Percentiles rank a stretch among this genome's conserved stretches.
Evolutionary conservation across 2,113 vertebrate genomes (phyloP).

Genomic region (Cyanoderma ruficeps): DNA sequence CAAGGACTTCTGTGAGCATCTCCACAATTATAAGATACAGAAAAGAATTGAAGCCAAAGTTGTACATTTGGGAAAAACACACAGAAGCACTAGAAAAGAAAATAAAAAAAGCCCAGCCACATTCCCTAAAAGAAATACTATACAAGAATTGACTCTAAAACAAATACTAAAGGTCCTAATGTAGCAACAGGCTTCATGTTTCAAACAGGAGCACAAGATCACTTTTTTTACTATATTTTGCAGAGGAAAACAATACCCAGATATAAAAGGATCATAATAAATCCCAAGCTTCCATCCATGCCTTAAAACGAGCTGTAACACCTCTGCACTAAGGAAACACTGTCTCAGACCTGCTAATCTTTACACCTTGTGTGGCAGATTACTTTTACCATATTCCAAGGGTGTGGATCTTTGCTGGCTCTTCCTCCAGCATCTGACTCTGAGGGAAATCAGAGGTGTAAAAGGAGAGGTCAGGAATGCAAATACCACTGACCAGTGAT

Average conservation of each 20-base stretch:
- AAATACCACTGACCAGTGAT: neutral
- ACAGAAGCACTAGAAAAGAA: neutral
- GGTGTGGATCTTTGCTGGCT: neutral
- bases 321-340: neutral
- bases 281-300: neutral
- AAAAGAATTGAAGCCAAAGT: neutral
- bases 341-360: neutral
- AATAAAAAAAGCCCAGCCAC: neutral
- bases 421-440: neutral
- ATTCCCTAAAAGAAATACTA: neutral
- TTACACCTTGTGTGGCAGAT: neutral
- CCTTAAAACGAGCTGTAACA: neutral
- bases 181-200: neutral
- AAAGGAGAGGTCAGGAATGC: neutral
- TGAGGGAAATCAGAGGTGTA: neutral
- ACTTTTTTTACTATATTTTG: neutral
- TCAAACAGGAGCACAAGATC: neutral
- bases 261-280: neutral
- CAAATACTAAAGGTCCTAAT: neutral
- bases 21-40: neutral
- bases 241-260: neutral
- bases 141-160: neutral
- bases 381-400: neutral
- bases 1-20: neutral
- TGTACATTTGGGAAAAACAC: neutral